These are phyloP conservation scores for Pipistrellus nathusii DNA, from an alignment of 2,797 vertebrate species.

Conservation along the genomic window DNA sequence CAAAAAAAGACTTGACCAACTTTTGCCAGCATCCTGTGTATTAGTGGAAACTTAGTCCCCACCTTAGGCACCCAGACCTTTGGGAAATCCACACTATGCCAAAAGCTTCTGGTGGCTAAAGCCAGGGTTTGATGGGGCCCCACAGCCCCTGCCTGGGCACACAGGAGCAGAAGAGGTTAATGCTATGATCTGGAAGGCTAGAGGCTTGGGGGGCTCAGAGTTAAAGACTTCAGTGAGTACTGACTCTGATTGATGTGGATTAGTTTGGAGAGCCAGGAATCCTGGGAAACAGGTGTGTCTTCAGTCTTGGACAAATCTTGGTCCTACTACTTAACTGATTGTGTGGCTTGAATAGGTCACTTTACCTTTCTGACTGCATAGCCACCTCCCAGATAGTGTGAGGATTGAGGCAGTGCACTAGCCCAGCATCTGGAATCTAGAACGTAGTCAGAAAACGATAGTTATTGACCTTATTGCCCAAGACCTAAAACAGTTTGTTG, in stretches of 20 bases:
- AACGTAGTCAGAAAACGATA: not conserved
- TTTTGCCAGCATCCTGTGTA: not conserved
- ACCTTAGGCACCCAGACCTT: not conserved
- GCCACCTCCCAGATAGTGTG: not conserved
- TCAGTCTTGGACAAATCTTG: not conserved
- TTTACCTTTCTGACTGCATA: not conserved
- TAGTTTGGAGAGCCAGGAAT: not conserved
- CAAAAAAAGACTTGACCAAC: not conserved
- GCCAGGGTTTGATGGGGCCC: not conserved
- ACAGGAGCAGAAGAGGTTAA: not conserved
- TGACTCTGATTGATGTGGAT: not conserved
- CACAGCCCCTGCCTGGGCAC: not conserved
- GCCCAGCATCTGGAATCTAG: not conserved
- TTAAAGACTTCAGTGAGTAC: not conserved
- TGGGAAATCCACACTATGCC: not conserved
- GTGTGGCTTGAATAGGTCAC: not conserved
- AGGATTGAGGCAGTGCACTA: not conserved
- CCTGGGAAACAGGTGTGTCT: not conserved
- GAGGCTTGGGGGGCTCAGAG: not conserved
- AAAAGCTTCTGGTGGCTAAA: not conserved
- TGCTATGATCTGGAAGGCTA: not conserved
- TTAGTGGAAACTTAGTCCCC: not conserved
- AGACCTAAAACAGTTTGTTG: not conserved
- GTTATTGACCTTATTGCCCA: not conserved
- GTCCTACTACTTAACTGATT: not conserved